Conservation (phyloP, 2,888 invertebrate genomes). For the Dermolepida albohirtum region DNA sequence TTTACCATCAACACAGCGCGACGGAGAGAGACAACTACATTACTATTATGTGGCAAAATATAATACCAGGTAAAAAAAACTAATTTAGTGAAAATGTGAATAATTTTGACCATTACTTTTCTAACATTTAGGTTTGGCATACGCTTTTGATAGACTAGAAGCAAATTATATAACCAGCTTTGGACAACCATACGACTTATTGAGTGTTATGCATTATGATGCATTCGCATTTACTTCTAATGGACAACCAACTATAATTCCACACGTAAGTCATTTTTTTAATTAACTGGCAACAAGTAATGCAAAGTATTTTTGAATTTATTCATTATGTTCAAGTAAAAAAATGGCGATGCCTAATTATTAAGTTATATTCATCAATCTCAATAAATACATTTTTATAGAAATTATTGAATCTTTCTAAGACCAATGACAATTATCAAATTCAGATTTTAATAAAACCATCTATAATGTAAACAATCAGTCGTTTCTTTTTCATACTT, state of each 20-base stretch:
- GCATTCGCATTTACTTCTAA: constrained; percentile 76
- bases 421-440: too few relatives aligned
- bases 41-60: constrained; percentile 79
- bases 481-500: too few relatives aligned
- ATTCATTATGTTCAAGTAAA: too few relatives aligned
- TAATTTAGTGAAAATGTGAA: constrained; percentile 48
- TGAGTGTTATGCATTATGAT: constrained; percentile 80
- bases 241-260: constrained; percentile 72
- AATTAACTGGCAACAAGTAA: background rate
- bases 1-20: constrained; percentile 86
- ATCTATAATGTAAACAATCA: too few relatives aligned
- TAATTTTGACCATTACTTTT: background rate
- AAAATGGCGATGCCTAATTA: too few relatives aligned
- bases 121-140: constrained; percentile 62
- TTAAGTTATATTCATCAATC: too few relatives aligned
- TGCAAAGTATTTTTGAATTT: too few relatives aligned
- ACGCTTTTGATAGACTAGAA: constrained; percentile 73
- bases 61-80: constrained; percentile 60
- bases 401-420: too few relatives aligned
- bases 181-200: constrained; percentile 77
- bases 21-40: constrained; percentile 82
- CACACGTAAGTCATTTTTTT: constrained; percentile 17
- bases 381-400: too few relatives aligned
- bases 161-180: constrained; percentile 74
- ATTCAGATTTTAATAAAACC: too few relatives aligned